A percentile compares a stretch with the other conserved stretches of the same genome.
Conservation (phyloP, 2,888 invertebrate genomes). For the Pecten maximus region DNA sequence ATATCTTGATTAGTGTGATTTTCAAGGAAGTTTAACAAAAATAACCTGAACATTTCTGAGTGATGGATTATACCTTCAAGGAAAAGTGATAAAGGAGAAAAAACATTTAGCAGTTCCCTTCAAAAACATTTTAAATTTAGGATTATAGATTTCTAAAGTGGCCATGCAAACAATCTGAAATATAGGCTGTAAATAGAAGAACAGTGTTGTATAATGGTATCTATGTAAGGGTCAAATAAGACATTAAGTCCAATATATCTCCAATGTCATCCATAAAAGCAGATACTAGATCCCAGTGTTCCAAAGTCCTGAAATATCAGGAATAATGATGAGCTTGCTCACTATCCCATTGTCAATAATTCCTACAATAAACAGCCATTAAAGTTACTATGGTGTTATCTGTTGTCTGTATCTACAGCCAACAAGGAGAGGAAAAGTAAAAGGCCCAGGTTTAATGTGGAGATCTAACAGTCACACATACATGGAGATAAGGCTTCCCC, state of each 20-base stretch:
- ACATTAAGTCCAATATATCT: background rate
- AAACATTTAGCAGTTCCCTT: background rate
- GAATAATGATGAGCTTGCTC: background rate
- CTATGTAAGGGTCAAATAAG: background rate
- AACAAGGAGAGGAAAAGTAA: background rate
- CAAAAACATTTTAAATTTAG: background rate
- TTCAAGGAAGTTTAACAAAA: too few species aligned
- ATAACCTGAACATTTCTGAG: background rate
- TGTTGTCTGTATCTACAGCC: background rate
- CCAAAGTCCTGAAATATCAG: background rate
- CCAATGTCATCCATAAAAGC: background rate
- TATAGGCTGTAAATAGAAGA: background rate
- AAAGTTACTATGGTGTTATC: background rate
- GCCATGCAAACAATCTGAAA: background rate
- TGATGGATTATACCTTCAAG: background rate
- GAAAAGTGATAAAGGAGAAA: background rate
- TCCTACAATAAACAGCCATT: constrained; percentile 13
- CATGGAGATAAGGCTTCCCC: background rate
- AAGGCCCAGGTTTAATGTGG: background rate
- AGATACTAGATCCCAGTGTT: background rate
- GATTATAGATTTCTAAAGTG: background rate
- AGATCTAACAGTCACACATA: background rate
- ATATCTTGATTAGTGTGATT: too few species aligned
- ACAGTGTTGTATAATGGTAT: background rate
- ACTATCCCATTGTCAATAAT: background rate